Evolutionary conservation across 2,113 vertebrate genomes (phyloP).

Genomic region (Ploceus nigricollis): DNA sequence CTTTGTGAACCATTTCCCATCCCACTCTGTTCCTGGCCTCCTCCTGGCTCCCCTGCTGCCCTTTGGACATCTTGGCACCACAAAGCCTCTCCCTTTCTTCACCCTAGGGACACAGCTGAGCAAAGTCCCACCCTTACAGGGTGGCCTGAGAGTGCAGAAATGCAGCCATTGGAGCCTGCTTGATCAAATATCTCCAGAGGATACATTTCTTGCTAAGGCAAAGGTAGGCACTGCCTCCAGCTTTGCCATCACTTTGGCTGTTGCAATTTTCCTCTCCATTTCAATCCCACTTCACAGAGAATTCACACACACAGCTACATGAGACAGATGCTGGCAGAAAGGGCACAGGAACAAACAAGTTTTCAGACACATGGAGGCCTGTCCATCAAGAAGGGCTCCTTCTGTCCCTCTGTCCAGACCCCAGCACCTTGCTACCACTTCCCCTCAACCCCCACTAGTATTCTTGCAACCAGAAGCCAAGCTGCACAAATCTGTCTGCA

Average conservation of each 20-base stretch:
- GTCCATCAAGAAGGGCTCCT: background rate
- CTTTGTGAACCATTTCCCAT: background rate
- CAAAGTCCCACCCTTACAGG: conserved; percentile 3
- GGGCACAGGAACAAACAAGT: background rate
- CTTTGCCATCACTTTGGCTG: background rate
- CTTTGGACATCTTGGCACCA: background rate
- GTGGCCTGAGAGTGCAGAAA: background rate
- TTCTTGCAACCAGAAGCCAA: background rate
- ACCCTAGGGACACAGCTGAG: background rate
- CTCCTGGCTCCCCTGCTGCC: background rate
- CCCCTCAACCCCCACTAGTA: background rate
- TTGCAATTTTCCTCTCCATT: background rate
- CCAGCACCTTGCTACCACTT: background rate
- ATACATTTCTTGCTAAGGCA: background rate
- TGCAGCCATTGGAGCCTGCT: background rate
- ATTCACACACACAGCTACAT: background rate
- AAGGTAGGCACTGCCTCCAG: background rate
- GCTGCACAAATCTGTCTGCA: background rate
- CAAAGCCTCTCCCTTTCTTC: background rate
- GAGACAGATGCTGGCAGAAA: background rate
- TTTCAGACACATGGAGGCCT: background rate
- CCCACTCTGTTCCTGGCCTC: background rate
- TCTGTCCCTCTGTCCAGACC: background rate
- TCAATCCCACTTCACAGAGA: background rate
- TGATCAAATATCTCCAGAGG: background rate